Evolutionary conservation across 2,113 vertebrate species (phyloP).

Genomic region (Steatornis caripensis): DNA sequence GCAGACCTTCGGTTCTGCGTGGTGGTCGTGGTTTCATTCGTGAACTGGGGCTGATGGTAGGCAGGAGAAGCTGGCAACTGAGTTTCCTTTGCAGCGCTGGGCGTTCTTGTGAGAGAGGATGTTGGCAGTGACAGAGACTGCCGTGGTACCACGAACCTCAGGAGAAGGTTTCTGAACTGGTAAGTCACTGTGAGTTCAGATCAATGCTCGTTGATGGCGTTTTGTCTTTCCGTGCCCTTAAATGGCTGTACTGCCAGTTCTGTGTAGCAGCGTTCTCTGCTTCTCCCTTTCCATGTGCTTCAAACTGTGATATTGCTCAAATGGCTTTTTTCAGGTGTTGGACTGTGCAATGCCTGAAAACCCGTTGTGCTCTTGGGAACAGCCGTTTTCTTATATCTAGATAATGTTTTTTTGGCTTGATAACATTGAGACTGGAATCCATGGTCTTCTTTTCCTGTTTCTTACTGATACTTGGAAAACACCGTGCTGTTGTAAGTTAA

Average conservation of each 20-base stretch:
- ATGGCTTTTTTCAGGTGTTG: not conserved
- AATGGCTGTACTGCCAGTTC: not conserved
- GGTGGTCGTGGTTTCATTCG: not conserved
- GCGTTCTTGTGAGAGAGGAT: not conserved
- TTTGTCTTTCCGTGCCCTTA: not conserved
- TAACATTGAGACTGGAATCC: not conserved
- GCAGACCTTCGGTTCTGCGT: not conserved
- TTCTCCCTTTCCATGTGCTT: not conserved
- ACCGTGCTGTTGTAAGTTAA: not conserved
- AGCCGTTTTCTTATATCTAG: not conserved
- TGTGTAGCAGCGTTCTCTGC: not conserved
- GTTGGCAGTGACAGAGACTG: not conserved
- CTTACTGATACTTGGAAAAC: not conserved
- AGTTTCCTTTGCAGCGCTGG: not conserved
- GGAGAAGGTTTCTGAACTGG: not conserved
- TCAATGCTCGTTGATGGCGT: fast-evolving
- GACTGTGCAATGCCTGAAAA: not conserved
- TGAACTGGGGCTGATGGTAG: not conserved
- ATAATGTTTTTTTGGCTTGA: not conserved
- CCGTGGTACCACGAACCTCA: fast-evolving
- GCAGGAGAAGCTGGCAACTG: not conserved
- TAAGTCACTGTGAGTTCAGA: not conserved
- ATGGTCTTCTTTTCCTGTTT: not conserved
- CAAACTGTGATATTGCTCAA: not conserved
- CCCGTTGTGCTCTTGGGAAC: not conserved